These are phyloP conservation scores for Neomorphus geoffroyi DNA, from an alignment of 2,797 vertebrate species.

Conservation along the genomic window DNA sequence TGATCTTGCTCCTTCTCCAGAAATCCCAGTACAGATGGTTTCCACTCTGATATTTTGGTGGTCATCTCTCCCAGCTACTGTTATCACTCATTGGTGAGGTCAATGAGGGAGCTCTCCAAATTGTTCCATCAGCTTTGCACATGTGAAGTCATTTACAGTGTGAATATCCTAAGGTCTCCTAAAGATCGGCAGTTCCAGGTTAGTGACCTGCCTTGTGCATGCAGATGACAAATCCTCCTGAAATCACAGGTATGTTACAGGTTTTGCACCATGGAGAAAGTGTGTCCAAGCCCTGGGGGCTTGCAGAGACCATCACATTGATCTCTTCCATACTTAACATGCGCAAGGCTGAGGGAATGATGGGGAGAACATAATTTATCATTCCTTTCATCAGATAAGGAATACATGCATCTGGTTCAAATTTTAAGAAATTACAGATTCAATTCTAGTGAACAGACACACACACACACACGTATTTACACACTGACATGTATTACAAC, in stretches of 20 bases:
- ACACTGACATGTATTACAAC: not conserved
- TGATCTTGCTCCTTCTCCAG: not conserved
- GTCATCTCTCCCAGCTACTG: not conserved
- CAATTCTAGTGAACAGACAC: not conserved
- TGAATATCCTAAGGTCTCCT: not conserved
- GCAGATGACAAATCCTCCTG: not conserved
- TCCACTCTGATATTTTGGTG: not conserved
- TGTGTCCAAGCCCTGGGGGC: not conserved
- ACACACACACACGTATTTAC: fast-evolving
- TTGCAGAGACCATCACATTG: not conserved
- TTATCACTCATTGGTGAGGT: not conserved
- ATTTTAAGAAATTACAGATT: not conserved
- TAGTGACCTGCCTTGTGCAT: not conserved
- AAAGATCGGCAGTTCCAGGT: not conserved
- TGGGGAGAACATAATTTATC: not conserved
- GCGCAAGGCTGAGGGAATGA: not conserved
- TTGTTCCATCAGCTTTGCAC: not conserved
- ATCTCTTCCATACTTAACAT: not conserved
- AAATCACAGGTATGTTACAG: conserved; percentile 49
- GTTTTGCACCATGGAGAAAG: not conserved
- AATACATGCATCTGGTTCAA: not conserved
- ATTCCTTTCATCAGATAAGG: not conserved
- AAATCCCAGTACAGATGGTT: not conserved
- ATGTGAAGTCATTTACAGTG: not conserved
- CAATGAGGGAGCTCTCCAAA: not conserved